Evolutionary conservation across 1,140 invertebrate species (phyloP).

Genomic region (Bemisia tabaci): DNA sequence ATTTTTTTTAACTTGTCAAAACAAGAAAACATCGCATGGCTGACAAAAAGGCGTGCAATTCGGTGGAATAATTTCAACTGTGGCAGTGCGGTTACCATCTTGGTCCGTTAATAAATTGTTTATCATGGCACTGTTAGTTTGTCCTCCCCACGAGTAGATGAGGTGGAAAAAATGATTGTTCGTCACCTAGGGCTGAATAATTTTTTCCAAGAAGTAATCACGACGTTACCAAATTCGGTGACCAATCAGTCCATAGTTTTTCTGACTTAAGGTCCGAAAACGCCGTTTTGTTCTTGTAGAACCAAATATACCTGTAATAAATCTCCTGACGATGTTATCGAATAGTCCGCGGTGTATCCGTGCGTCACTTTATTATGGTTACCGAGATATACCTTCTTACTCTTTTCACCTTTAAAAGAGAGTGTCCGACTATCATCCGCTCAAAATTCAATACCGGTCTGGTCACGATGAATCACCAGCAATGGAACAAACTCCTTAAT

Average conservation of each 20-base stretch:
- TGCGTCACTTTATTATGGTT: constrained; percentile 13
- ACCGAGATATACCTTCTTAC: constrained; percentile 11
- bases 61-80: constrained; percentile 18
- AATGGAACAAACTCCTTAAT: constrained; percentile 10
- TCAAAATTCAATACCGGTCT: constrained; percentile 16
- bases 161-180: constrained; percentile 18
- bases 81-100: constrained; percentile 8
- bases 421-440: constrained; percentile 7
- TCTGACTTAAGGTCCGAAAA: constrained; percentile 8
- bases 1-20: constrained; percentile 22
- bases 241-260: neutral
- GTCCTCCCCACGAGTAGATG: constrained; percentile 19
- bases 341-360: constrained; percentile 17
- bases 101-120: constrained; percentile 14
- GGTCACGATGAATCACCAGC: constrained; percentile 16
- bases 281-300: constrained; percentile 13
- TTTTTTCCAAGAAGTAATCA: constrained; percentile 14
- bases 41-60: constrained; percentile 19
- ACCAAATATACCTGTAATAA: constrained; percentile 14
- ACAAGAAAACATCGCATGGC: constrained; percentile 22
- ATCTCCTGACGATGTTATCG: constrained; percentile 11
- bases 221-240: constrained; percentile 11
- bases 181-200: constrained; percentile 15
- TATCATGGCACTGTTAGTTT: constrained; percentile 14
- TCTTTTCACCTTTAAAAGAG: constrained; percentile 10